These are phyloP conservation scores for Lutraria rhynchaena DNA, from an alignment of 1,140 invertebrate species.

Conservation along the genomic window DNA sequence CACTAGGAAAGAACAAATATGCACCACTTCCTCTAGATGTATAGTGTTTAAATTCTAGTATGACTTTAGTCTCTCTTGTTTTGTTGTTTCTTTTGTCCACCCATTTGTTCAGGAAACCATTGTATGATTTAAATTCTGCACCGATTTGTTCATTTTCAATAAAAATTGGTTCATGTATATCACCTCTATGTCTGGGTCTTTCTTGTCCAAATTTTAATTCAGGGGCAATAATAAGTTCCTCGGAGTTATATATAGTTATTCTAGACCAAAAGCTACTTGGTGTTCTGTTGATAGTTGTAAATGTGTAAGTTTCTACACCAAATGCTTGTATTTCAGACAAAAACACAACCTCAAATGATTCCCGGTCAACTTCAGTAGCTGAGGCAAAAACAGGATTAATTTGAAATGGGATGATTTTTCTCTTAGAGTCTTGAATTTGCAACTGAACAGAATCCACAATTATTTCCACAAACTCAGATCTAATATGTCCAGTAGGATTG, in stretches of 20 bases:
- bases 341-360: slow-evolving; percentile 73
- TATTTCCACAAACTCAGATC: slow-evolving; percentile 70
- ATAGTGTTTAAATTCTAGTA: slow-evolving; percentile 88
- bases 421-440: slow-evolving; percentile 62
- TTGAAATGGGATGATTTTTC: slow-evolving; percentile 71
- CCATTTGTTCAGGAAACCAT: slow-evolving; percentile 66
- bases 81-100: slow-evolving; percentile 70
- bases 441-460: slow-evolving; percentile 64
- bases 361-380: slow-evolving; percentile 57
- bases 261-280: slow-evolving; percentile 56
- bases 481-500: slow-evolving; percentile 72
- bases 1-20: slow-evolving; percentile 97
- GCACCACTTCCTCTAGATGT: slow-evolving; percentile 90
- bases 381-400: slow-evolving; percentile 74
- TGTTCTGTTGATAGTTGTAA: slow-evolving; percentile 29
- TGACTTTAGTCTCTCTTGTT: slow-evolving; percentile 81
- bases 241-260: slow-evolving; percentile 70
- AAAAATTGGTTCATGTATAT: slow-evolving; percentile 54
- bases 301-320: slow-evolving; percentile 64
- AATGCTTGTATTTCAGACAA: slow-evolving; percentile 71
- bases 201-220: slow-evolving; percentile 67
- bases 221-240: slow-evolving; percentile 66
- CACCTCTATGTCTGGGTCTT: slow-evolving; percentile 58
- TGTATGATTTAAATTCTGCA: slow-evolving; percentile 68
- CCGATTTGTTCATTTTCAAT: slow-evolving; percentile 73